Evolutionary conservation across 2,888 invertebrate species (phyloP), one percentile per base, ranked within the genome.

Genomic region (Nomada lathburiana): DNA sequence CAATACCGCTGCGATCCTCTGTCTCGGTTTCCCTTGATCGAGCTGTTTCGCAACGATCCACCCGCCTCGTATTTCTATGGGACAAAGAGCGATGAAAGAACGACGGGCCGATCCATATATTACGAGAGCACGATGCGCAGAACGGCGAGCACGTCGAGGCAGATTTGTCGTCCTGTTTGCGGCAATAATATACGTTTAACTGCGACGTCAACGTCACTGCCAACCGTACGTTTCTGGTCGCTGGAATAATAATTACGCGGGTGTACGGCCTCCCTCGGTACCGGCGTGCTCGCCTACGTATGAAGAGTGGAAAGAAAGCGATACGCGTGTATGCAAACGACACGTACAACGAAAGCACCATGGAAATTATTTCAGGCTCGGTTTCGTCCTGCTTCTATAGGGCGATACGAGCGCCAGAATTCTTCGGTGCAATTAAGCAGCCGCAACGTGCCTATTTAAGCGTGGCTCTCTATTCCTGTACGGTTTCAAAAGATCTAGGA

Each of bases 171-270:
- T 76, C 60, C 81, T 82, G 81, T 86, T 88, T 82, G 76, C 85
- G 73, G 75, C 78, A 71, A 86, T 82, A 84, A 84, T 84, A 78
- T 72, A 75, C 80, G 78, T 88, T 88, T 88, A 86, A 88, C 86
- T 88, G 86, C 85, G 68, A 83, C 83, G 80, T 80, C 80, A 85
- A 81, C 80, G 72, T 85, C 83, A 70, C 70, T 59, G 71, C 29
- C 72, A 47, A 74, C 80, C 76, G 67, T 74, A 73, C 73, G 64
- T 53, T 76, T 64, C 68, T 71, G 59, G 55, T 62, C 29, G 63
- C 59, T 59, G 80, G 67, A 76, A 86, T 78, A 88, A 86, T 84
- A 86, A 87, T 88, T 80, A 80, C 60, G 57, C 62, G 47, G 62
- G 71, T 55, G 59, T 7, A 29, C 23, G 18, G 18, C 36, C 13